Conservation (phyloP, 2,113 vertebrate species). For the Herpetotheres cachinnans region DNA sequence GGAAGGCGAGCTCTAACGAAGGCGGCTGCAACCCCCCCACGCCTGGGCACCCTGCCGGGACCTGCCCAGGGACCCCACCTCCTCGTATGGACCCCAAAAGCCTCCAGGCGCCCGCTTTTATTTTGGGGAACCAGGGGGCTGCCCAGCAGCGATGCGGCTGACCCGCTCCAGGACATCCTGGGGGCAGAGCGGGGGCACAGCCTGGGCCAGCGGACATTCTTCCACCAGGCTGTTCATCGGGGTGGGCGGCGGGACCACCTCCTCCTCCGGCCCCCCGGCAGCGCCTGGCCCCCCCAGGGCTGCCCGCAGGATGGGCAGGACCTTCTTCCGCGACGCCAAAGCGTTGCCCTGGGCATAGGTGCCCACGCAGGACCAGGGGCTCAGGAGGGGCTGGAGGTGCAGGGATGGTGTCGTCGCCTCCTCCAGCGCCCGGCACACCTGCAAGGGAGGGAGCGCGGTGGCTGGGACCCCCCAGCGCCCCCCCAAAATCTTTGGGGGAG, state of each 20-base stretch:
- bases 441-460: fast-evolving
- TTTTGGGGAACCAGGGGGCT: not conserved
- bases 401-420: slow-evolving; percentile 71
- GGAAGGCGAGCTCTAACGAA: fast-evolving
- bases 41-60: fast-evolving
- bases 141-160: slow-evolving; percentile 67
- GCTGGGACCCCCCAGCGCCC: not conserved
- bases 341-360: slow-evolving; percentile 86
- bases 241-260: slow-evolving; percentile 80
- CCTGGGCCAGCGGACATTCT: slow-evolving; percentile 87
- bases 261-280: slow-evolving; percentile 62
- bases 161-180: slow-evolving; percentile 85
- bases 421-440: slow-evolving; percentile 85
- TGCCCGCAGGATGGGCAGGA: slow-evolving; percentile 83
- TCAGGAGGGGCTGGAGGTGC: slow-evolving; percentile 71
- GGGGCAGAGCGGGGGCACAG: slow-evolving; percentile 80
- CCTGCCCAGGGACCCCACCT: not conserved
- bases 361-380: slow-evolving; percentile 69
- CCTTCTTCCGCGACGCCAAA: slow-evolving; percentile 83
- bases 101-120: fast-evolving
- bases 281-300: not conserved
- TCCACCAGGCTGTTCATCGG: slow-evolving; percentile 97
- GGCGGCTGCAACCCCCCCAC: fast-evolving
- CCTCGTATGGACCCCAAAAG: fast-evolving
- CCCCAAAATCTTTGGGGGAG: not conserved